phyloP scores from a whole-genome alignment of 2,888 invertebrate genomes.

The Diaprepes abbreviatus region DNA sequence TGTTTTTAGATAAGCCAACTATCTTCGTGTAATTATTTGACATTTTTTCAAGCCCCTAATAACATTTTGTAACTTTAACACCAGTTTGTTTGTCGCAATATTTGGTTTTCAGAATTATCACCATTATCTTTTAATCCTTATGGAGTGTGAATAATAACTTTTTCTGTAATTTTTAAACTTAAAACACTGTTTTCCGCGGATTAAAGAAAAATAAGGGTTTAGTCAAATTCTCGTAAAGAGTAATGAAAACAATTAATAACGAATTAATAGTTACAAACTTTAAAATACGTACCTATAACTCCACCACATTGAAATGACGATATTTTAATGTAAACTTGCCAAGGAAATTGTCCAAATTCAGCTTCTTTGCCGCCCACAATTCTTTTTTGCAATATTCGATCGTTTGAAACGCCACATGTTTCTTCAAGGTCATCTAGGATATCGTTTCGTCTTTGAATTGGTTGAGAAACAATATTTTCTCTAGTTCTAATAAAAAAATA shows the following conservation, averaged over 20 bases:
- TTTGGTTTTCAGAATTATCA: too few relatives aligned
- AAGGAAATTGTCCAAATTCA: slow-evolving; percentile 83
- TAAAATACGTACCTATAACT: slow-evolving; percentile 72
- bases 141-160: too few relatives aligned
- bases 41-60: too few relatives aligned
- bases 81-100: too few relatives aligned
- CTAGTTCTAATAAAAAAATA: slow-evolving; percentile 17
- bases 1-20: too few relatives aligned
- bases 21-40: too few relatives aligned
- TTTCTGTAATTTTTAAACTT: slow-evolving; percentile 2
- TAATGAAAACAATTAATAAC: too few relatives aligned
- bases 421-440: slow-evolving; percentile 62
- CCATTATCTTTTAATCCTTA: too few relatives aligned
- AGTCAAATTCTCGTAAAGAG: too few relatives aligned
- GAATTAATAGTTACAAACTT: neutral
- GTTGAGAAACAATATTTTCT: slow-evolving; percentile 43
- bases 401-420: slow-evolving; percentile 77
- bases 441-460: slow-evolving; percentile 61
- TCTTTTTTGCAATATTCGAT: slow-evolving; percentile 74
- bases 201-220: too few relatives aligned
- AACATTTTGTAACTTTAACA: too few relatives aligned
- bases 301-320: slow-evolving; percentile 88
- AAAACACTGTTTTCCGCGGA: too few relatives aligned
- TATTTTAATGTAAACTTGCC: slow-evolving; percentile 89
- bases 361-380: slow-evolving; percentile 88